These are phyloP conservation scores for Cheilosia variabilis DNA, from an alignment of 2,888 invertebrate species.

Conservation along the genomic window DNA sequence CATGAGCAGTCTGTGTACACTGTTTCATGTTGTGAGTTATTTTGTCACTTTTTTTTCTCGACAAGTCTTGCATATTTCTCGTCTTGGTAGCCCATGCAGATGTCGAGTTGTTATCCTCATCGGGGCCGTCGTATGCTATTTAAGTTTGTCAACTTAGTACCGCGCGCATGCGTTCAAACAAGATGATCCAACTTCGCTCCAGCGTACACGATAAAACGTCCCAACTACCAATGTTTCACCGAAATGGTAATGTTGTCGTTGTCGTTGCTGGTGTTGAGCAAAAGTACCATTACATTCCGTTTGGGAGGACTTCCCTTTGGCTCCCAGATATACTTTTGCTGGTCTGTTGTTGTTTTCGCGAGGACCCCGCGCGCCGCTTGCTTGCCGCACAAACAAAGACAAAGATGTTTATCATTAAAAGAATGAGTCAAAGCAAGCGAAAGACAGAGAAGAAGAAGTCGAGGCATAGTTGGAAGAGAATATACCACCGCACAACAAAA, in stretches of 20 bases:
- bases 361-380: slow-evolving; percentile 14
- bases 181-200: slow-evolving; percentile 54
- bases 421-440: slow-evolving; percentile 60
- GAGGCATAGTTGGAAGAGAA: slow-evolving; percentile 19
- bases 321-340: slow-evolving; percentile 42
- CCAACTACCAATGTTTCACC: slow-evolving; percentile 73
- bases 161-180: slow-evolving; percentile 14
- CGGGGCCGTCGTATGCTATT: slow-evolving; percentile 39
- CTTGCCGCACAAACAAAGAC: slow-evolving; percentile 40
- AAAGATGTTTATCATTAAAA: slow-evolving; percentile 71
- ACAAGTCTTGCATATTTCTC: slow-evolving; percentile 42
- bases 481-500: slow-evolving; percentile 43
- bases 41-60: slow-evolving; percentile 31
- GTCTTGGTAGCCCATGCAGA: slow-evolving; percentile 53
- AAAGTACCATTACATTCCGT: slow-evolving; percentile 68
- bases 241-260: slow-evolving; percentile 69
- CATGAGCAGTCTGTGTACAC: slow-evolving; percentile 33
- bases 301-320: slow-evolving; percentile 54
- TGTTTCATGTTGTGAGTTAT: slow-evolving; percentile 60
- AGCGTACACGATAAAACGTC: slow-evolving; percentile 58
- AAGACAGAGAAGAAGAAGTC: slow-evolving; percentile 4
- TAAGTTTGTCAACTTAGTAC: slow-evolving; percentile 55
- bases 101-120: slow-evolving; percentile 50
- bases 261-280: slow-evolving; percentile 44
- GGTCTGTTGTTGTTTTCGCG: slow-evolving; percentile 36